A percentile compares a stretch with the other conserved stretches of the same genome.
phyloP scores from a whole-genome alignment of 2,797 vertebrate genomes.

The Ataeniobius toweri region DNA sequence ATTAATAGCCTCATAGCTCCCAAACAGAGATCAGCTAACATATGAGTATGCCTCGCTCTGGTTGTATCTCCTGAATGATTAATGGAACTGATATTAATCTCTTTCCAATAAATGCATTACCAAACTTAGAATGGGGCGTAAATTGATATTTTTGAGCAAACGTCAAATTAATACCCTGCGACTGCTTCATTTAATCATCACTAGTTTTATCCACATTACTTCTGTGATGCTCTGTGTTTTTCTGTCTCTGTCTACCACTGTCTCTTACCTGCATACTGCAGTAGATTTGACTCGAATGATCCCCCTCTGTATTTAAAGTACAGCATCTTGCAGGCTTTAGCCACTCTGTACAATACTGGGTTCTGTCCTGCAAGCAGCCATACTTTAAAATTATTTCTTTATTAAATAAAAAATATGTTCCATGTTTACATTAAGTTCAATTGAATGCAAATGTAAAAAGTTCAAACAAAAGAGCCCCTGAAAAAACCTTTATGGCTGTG shows the following conservation, averaged over 20 bases:
- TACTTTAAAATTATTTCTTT: background rate
- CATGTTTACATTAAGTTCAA: background rate
- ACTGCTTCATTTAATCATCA: conserved; percentile 85
- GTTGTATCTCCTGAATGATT: conserved; percentile 94
- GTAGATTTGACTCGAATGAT: background rate
- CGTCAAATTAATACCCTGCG: conserved; percentile 89
- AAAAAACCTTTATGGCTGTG: background rate
- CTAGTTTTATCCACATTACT: conserved; percentile 66
- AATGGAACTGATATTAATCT: conserved; percentile 98
- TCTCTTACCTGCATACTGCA: background rate
- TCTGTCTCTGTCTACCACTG: background rate
- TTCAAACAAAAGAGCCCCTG: background rate
- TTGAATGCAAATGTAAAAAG: conserved; percentile 1
- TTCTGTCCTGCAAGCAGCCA: background rate
- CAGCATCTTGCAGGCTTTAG: background rate
- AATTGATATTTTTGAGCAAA: conserved; percentile 89
- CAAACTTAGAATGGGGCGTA: conserved; percentile 85
- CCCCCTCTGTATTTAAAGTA: background rate
- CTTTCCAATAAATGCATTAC: conserved; percentile 95
- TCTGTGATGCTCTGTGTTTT: background rate
- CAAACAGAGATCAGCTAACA: conserved; percentile 88
- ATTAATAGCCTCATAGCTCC: conserved; percentile 80
- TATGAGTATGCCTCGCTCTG: conserved; percentile 86
- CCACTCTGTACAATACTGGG: background rate
- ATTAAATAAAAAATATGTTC: background rate